These are phyloP conservation scores for Automeris io DNA, from an alignment of 2,888 invertebrate genomes.

Conservation along the genomic window DNA sequence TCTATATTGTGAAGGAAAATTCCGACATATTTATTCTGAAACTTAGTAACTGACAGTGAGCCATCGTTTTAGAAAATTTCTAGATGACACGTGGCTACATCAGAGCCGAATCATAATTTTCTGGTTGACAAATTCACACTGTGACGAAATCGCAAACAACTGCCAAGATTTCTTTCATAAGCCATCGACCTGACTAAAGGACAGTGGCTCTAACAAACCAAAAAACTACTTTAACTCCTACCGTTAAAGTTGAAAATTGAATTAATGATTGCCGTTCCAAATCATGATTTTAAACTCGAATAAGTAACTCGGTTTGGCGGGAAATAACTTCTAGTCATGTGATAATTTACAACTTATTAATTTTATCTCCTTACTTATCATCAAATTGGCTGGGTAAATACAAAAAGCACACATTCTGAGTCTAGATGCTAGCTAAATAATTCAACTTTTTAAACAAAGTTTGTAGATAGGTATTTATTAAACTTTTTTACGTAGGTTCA, in stretches of 20 bases:
- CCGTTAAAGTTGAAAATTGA: conserved; percentile 4
- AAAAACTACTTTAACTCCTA: conserved; percentile 25
- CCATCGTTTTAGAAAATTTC: conserved; percentile 9
- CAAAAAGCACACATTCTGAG: no score
- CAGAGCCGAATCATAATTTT: conserved; percentile 27
- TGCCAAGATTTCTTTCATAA: conserved; percentile 69
- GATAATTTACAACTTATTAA: conserved; percentile 7
- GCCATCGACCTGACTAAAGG: conserved; percentile 59
- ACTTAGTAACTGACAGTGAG: neutral
- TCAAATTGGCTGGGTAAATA: no score
- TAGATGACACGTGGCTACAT: conserved; percentile 10
- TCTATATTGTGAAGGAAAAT: no score
- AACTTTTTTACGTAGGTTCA: conserved; percentile 6
- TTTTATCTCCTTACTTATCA: no score
- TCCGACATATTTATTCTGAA: neutral
- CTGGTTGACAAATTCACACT: conserved; percentile 59
- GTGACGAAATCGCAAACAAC: conserved; percentile 59
- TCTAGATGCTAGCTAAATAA: no score
- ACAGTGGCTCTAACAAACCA: conserved; percentile 18
- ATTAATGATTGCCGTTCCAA: conserved; percentile 25
- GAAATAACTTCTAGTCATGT: conserved; percentile 30
- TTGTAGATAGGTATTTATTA: neutral
- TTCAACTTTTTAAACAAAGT: no score
- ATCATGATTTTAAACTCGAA: conserved; percentile 42
- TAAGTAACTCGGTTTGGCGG: conserved; percentile 31